A percentile compares a stretch with the other conserved stretches of the same genome.
Evolutionary conservation across 2,113 vertebrate species (phyloP).

Genomic region (Cathartes aura): DNA sequence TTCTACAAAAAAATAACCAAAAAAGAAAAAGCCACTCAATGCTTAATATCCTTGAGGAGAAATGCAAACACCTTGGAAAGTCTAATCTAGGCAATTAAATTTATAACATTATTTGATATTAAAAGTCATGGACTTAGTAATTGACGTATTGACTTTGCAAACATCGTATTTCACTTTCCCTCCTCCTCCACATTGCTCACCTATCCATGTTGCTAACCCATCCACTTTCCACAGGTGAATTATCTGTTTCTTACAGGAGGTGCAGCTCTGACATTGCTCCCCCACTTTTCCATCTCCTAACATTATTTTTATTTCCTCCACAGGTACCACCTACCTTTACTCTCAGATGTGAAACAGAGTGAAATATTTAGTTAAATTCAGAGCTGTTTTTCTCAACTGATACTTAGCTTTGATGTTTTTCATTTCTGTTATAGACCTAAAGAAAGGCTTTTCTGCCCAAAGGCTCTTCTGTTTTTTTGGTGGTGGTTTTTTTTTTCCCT

Average conservation of each 20-base stretch:
- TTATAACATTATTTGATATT: background rate
- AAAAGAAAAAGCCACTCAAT: background rate
- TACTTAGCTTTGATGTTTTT: background rate
- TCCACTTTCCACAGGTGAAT: background rate
- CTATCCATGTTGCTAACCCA: background rate
- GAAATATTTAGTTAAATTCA: background rate
- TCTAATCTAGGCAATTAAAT: background rate
- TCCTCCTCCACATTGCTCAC: background rate
- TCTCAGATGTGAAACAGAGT: background rate
- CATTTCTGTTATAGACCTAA: background rate
- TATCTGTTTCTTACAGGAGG: background rate
- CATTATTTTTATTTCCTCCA: background rate
- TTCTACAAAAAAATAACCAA: fast-evolving
- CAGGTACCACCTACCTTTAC: background rate
- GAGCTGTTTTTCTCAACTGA: background rate
- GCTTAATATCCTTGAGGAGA: background rate
- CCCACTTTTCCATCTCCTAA: background rate
- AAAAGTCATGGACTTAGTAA: background rate
- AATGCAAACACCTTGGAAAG: background rate
- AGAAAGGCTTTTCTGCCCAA: background rate
- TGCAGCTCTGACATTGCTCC: background rate
- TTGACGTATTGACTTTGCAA: background rate
- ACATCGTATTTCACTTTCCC: background rate
- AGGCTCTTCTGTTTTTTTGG: background rate
- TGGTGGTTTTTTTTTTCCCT: background rate